A percentile compares a stretch with the other conserved stretches of the same genome.
Conservation (phyloP, 2,888 invertebrate genomes). For the Pemphredon lugubris region DNA sequence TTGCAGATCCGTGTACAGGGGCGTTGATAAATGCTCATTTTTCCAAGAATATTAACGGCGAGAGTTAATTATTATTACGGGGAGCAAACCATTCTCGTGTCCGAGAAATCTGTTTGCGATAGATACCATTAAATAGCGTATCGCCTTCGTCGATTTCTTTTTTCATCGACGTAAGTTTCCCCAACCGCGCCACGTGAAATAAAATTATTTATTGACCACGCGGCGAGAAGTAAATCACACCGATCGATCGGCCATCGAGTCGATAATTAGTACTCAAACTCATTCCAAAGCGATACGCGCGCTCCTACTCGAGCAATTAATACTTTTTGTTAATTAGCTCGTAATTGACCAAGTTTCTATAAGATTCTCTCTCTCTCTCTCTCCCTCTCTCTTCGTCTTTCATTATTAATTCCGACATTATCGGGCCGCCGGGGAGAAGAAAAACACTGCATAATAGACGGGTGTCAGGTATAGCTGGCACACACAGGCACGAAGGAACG, state of each 20-base stretch:
- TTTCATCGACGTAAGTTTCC: no score
- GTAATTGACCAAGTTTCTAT: not conserved
- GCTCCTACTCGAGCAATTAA: constrained; percentile 24
- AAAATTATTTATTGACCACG: constrained; percentile 25
- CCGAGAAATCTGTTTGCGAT: no score
- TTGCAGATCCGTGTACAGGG: no score
- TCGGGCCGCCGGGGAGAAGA: no score
- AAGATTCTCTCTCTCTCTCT: not conserved
- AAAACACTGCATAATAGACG: not conserved
- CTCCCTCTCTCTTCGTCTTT: not conserved
- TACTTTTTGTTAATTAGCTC: constrained; percentile 14
- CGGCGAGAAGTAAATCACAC: no score
- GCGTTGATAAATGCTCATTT: no score
- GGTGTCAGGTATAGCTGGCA: not conserved
- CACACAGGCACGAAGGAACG: not conserved
- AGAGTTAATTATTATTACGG: no score
- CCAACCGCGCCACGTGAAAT: no score
- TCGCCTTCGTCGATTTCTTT: no score
- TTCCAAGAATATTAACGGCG: no score
- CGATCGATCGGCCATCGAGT: constrained; percentile 19
- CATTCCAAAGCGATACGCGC: constrained; percentile 19
- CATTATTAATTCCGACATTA: constrained; percentile 10
- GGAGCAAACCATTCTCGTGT: no score
- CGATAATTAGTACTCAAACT: constrained; percentile 27
- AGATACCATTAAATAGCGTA: no score